Conservation (phyloP, 2,888 invertebrate genomes). For the Melanostoma mellinum region DNA sequence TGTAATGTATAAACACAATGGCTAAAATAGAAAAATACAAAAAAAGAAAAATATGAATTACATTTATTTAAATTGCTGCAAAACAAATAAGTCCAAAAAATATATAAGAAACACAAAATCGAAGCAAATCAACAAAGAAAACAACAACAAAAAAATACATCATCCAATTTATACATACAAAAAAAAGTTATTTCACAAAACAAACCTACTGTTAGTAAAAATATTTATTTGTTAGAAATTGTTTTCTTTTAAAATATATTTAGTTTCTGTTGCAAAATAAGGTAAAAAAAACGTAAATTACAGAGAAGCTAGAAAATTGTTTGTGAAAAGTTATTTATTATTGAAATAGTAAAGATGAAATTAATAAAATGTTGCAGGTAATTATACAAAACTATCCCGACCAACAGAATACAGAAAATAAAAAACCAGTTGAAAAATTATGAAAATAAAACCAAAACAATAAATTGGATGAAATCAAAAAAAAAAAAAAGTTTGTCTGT, state of each 20-base stretch:
- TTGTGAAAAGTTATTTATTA: constrained; percentile 32
- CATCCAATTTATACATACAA: constrained; percentile 60
- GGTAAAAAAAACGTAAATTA: constrained; percentile 14
- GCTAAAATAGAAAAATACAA: constrained; percentile 28
- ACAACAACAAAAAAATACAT: constrained; percentile 27
- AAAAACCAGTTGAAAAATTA: constrained; percentile 17
- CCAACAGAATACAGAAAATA: constrained; percentile 36
- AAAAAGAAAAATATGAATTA: constrained; percentile 8
- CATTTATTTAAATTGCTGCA: constrained; percentile 61
- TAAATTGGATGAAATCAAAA: constrained; percentile 68
- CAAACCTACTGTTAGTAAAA: constrained; percentile 25
- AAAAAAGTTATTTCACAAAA: not conserved
- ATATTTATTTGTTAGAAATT: constrained; percentile 11
- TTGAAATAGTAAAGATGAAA: constrained; percentile 21
- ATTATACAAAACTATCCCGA: constrained; percentile 57
- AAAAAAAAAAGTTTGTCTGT: constrained; percentile 4
- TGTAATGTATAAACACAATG: constrained; percentile 62
- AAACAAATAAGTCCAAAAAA: constrained; percentile 30
- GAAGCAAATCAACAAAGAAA: constrained; percentile 25
- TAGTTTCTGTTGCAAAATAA: constrained; percentile 38
- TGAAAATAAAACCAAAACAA: constrained; percentile 46
- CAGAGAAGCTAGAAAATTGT: constrained; percentile 38
- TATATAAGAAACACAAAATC: constrained; percentile 9
- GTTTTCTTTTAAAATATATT: constrained; percentile 18
- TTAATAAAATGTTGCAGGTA: constrained; percentile 42